phyloP scores from a whole-genome alignment of 2,797 vertebrate species.

The Arrhamphus sclerolepis region DNA sequence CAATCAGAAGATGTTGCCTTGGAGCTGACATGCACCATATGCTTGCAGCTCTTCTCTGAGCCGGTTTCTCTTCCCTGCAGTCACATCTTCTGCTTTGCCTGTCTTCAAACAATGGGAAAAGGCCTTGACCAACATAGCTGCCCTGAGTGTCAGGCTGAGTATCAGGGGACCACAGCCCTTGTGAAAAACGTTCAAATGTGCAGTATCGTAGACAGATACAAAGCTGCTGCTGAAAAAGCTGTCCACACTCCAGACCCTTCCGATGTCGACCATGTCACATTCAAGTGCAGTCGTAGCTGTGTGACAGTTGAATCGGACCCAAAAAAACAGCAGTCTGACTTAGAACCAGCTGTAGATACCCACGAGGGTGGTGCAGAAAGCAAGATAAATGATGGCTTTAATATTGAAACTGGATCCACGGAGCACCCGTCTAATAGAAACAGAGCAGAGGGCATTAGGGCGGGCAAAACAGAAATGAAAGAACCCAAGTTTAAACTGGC shows the following conservation, averaged over 20 bases:
- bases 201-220: constrained; percentile 67
- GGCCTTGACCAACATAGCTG: constrained; percentile 72
- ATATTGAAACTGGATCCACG: constrained; percentile 23
- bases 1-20: constrained; percentile 34
- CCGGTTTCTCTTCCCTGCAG: constrained; percentile 77
- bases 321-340: not conserved
- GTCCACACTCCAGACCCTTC: not conserved
- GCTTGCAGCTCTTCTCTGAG: constrained; percentile 69
- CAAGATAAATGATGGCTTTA: constrained; percentile 30
- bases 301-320: not conserved
- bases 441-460: constrained; percentile 23
- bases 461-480: constrained; percentile 47
- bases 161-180: constrained; percentile 43
- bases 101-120: constrained; percentile 63
- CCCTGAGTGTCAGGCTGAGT: constrained; percentile 76
- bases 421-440: constrained; percentile 22
- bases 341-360: not conserved
- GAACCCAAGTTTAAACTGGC: constrained; percentile 63
- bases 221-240: constrained; percentile 28
- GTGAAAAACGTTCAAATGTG: constrained; percentile 71
- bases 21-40: constrained; percentile 79
- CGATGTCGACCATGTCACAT: not conserved
- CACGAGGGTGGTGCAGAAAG: not conserved
- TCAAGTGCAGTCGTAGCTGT: not conserved
- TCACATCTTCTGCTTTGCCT: constrained; percentile 77